These are phyloP conservation scores for Amphiprion clarkii DNA, from an alignment of 2,797 vertebrate genomes.

Conservation along the genomic window DNA sequence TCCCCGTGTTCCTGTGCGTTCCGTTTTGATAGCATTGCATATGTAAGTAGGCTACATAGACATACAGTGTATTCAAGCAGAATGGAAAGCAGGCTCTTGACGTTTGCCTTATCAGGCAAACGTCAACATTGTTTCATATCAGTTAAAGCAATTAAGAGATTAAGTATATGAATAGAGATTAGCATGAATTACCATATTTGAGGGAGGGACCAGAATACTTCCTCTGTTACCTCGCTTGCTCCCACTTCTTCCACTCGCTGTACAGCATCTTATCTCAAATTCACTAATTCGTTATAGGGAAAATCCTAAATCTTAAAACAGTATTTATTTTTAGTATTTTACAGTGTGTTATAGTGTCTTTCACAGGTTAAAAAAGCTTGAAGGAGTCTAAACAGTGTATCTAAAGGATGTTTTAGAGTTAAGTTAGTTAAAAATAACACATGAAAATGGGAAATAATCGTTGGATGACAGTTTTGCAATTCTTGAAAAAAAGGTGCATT, in stretches of 20 bases:
- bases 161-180: slow-evolving; percentile 77
- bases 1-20: neutral
- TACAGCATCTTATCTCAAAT: slow-evolving; percentile 20
- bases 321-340: slow-evolving; percentile 13
- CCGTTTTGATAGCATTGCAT: neutral
- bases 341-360: neutral
- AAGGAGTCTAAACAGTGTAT: neutral
- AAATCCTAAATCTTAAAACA: slow-evolving; percentile 11
- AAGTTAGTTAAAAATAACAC: neutral
- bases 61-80: slow-evolving; percentile 15
- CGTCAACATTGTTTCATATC: slow-evolving; percentile 73
- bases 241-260: slow-evolving; percentile 3
- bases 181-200: slow-evolving; percentile 77
- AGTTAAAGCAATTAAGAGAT: slow-evolving; percentile 84
- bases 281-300: slow-evolving; percentile 6
- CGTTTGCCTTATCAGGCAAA: slow-evolving; percentile 58
- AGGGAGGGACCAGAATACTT: slow-evolving; percentile 61
- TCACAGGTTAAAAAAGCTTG: slow-evolving; percentile 1
- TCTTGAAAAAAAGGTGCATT: neutral
- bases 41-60: neutral
- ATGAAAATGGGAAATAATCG: neutral
- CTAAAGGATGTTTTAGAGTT: neutral
- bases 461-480: neutral
- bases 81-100: slow-evolving; percentile 47
- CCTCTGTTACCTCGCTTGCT: slow-evolving; percentile 25